Conservation (phyloP, 2,113 vertebrate genomes). For the Zonotrichia leucophrys region DNA sequence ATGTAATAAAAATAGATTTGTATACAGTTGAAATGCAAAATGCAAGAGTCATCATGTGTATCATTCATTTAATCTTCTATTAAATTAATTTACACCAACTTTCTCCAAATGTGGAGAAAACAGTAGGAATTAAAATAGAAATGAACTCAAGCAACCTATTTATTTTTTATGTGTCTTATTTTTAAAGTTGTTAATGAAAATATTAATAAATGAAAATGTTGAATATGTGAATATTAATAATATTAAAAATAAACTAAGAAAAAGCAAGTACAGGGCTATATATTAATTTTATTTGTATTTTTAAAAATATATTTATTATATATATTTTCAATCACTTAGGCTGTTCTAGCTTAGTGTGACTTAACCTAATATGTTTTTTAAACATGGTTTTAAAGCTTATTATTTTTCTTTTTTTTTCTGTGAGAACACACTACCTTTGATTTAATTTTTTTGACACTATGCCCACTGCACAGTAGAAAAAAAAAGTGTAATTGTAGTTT, state of each 20-base stretch:
- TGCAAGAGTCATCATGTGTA: neutral
- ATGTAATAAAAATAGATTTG: neutral
- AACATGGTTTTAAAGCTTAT: slow-evolving; percentile 54
- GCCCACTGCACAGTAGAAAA: slow-evolving; percentile 62
- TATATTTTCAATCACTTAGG: neutral
- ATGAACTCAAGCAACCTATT: neutral
- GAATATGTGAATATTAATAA: neutral
- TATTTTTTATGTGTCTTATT: neutral
- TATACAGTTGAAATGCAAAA: neutral
- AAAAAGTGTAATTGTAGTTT: slow-evolving; percentile 78
- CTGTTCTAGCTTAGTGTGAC: slow-evolving; percentile 24
- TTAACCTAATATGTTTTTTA: slow-evolving; percentile 45
- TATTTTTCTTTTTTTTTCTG: neutral
- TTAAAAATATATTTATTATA: neutral
- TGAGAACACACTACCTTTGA: slow-evolving; percentile 67
- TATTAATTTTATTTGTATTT: neutral
- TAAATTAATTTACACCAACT: neutral
- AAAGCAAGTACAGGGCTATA: neutral
- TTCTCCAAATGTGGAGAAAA: neutral
- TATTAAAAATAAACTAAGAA: neutral
- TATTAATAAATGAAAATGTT: neutral
- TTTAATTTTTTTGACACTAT: slow-evolving; percentile 76
- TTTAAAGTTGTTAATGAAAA: neutral
- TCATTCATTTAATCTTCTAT: neutral
- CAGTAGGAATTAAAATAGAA: neutral